Evolutionary conservation across 2,888 invertebrate species (phyloP), one percentile per base, ranked within the genome.

Genomic region (Lydus trimaculatus): DNA sequence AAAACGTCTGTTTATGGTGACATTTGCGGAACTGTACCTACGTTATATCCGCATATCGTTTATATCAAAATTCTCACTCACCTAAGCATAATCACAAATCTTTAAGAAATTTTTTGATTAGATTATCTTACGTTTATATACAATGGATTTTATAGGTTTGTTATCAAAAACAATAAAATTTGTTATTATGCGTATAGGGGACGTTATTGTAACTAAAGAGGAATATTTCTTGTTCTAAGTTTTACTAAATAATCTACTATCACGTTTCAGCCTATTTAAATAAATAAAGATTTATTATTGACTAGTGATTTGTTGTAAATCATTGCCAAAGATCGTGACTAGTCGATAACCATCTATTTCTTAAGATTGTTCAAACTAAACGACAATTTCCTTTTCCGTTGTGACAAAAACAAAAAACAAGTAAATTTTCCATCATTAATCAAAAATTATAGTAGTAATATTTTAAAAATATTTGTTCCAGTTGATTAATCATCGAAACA

Each of bases 241-340:
- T 48, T 48, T 28, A 48, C 61, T 58, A 65, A 70, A 65, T 72
- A 48, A 69, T 63, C 52, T 64, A 56, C 61, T 56, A 67, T 73
- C 73, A 75, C 74, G 74, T 74, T 75, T 70, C 69, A 71, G 72
- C 74, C 73, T 36, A 73, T 74, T 74, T 69, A 70, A 70, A 73
- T 67, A 71, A 66, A 71, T 71, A 63, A 64, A 58, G 59, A 71
- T 71, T 71, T 71, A 71, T 71, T 66, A 36, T n/a, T n/a, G n/a
- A 64, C 62, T 33, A n/a, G 67, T 65, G 64, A 58, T 70, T 70
- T 67, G 63, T 63, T 60, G 70, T 65, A 67, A 70, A 70, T 67
- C 67, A 64, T 65, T 65, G 48, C 65, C 61, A 31, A 56, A 33
- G 60, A 61, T 65, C 70, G 70, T 70, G 70, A 70, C 67, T 62